Evolutionary conservation across 2,113 vertebrate species (phyloP), one percentile per base, ranked within the genome.

Genomic region (Oceanites oceanicus): DNA sequence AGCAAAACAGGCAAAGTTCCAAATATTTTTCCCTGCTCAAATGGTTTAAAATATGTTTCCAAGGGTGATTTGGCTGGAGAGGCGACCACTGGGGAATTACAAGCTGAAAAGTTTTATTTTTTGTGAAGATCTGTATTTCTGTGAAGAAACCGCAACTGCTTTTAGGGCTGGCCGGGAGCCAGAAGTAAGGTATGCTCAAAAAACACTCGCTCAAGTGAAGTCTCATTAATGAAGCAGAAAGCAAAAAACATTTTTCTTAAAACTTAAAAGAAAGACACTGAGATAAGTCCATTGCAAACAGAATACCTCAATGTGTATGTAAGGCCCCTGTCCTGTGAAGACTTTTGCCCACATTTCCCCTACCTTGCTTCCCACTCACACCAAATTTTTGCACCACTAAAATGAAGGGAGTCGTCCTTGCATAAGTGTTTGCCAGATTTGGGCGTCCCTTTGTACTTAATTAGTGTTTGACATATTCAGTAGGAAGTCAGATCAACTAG

Each of bases 1-100:
- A 96, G 94, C 95, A 97, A 98, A 98, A 95, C 92, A 98, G 98
- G 97, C 97, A 96, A 94, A 94, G 95, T 94, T 98, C 97, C 97
- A 98, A 98, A 95, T 97, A 97, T 96, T 97, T 97, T 96, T 90
- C 95, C 90, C 96, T 97, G 95, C 97, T 96, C 92, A 96, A 97
- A 97, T 96, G 94, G 77, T 97, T 98, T 98, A 97, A 98, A 98
- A 94, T 97, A 96, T 49, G 74, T 97, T 98, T 98, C 97, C 95
- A 97, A 95, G 95, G 96, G 94, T 97, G 92, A 98, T 95, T 98
- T 98, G 97, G 96, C 97, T 97, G 67, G 93, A 98, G 91, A 97
- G 80, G 78, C 49, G 2, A 81, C 88, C 92, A 87, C 91, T 96
- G 88, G 93, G 97, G 95, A 97, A 97, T 86, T 93, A 40, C 75